Percentiles rank a stretch among this genome's conserved stretches.
Evolutionary conservation across 2,797 vertebrate species (phyloP).

Genomic region (Ataeniobius toweri): DNA sequence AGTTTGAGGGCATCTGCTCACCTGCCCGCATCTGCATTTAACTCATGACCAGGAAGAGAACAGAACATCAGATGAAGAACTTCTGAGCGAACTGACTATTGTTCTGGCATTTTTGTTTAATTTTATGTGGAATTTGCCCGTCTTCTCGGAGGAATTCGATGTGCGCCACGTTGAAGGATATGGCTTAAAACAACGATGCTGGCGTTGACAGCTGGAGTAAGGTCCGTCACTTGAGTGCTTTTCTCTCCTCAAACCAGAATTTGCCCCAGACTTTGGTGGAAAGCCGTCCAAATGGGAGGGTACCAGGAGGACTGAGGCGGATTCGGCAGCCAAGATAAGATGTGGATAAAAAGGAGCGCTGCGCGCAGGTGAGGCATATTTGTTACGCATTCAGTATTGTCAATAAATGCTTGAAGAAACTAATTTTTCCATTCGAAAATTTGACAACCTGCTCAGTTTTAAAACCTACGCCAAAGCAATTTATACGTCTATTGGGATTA

Average conservation of each 20-base stretch:
- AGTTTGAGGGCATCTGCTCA: conserved; percentile 79
- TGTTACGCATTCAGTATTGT: neutral
- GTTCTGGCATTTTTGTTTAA: conserved; percentile 8
- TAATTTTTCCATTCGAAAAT: conserved; percentile 12
- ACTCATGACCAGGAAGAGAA: conserved; percentile 38
- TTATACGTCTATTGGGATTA: conserved; percentile 43
- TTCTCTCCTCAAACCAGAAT: conserved; percentile 42
- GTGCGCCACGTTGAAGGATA: conserved; percentile 73
- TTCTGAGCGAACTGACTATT: conserved; percentile 55
- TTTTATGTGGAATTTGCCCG: conserved; percentile 36
- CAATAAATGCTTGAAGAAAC: neutral
- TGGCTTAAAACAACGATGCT: conserved; percentile 72
- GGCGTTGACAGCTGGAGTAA: conserved; percentile 79
- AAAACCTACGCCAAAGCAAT: conserved; percentile 68
- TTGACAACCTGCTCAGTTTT: conserved; percentile 47
- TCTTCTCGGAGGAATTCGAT: conserved; percentile 64
- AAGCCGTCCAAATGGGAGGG: conserved; percentile 80
- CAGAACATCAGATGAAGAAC: conserved; percentile 58
- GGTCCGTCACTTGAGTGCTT: conserved; percentile 78
- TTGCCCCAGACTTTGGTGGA: conserved; percentile 72
- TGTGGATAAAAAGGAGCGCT: conserved; percentile 85
- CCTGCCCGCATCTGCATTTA: conserved; percentile 26
- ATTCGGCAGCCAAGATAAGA: conserved; percentile 76
- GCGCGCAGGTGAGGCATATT: conserved; percentile 81
- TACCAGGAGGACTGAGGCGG: conserved; percentile 80